phyloP scores from a whole-genome alignment of 2,113 vertebrate genomes.

The Argyrosomus japonicus region DNA sequence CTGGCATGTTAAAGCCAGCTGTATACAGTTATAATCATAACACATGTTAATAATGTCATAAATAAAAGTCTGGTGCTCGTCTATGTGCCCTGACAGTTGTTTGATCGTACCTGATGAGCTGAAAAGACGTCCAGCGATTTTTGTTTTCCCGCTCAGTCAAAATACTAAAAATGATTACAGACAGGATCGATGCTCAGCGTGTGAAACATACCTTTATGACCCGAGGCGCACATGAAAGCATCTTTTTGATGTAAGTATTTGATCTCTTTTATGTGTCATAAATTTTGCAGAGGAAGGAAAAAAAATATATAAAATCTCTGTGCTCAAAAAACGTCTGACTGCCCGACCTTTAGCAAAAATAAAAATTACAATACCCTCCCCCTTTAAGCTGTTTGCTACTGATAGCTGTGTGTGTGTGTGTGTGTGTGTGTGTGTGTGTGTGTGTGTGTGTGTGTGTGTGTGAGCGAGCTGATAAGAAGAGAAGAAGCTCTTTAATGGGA shows the following conservation, averaged over 20 bases:
- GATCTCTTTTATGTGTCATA: background rate
- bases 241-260: background rate
- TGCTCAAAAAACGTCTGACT: background rate
- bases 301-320: background rate
- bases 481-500: constrained; percentile 59
- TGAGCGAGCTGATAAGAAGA: constrained; percentile 40
- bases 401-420: constrained; percentile 26
- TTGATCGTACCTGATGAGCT: no score
- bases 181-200: background rate
- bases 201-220: background rate
- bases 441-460: constrained; percentile 23
- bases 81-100: no score
- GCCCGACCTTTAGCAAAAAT: background rate
- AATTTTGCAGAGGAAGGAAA: background rate
- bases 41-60: no score
- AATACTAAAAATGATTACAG: no score
- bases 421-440: constrained; percentile 14
- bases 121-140: background rate
- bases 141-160: no score
- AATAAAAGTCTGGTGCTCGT: no score
- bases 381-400: constrained; percentile 40
- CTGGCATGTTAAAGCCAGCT: no score
- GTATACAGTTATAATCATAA: no score
- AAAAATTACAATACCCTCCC: background rate
- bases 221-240: background rate